phyloP scores from a whole-genome alignment of 2,888 invertebrate species.

The Scaptomyza reducta region DNA sequence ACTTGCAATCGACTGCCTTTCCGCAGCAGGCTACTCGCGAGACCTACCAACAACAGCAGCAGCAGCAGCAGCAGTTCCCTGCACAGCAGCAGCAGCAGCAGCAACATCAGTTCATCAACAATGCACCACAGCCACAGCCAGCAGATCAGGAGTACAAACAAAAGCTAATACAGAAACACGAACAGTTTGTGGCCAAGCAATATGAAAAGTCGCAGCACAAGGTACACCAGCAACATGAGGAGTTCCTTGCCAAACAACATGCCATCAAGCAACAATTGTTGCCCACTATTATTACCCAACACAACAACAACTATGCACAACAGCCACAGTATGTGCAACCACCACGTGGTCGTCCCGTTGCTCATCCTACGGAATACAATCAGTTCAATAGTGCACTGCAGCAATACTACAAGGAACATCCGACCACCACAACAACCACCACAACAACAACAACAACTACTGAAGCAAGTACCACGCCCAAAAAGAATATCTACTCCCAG shows the following conservation, averaged over 20 bases:
- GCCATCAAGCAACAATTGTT: slow-evolving; percentile 85
- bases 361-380: slow-evolving; percentile 86
- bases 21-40: slow-evolving; percentile 62
- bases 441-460: slow-evolving; percentile 87
- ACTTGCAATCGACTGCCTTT: slow-evolving; percentile 68
- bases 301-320: slow-evolving; percentile 78
- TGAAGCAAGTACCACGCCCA: slow-evolving; percentile 85
- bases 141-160: slow-evolving; percentile 89
- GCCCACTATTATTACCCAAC: slow-evolving; percentile 83
- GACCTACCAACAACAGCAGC: slow-evolving; percentile 66
- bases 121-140: slow-evolving; percentile 60
- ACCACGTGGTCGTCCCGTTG: slow-evolving; percentile 83
- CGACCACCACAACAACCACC: slow-evolving; percentile 89
- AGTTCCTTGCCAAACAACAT: slow-evolving; percentile 89
- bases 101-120: slow-evolving; percentile 56
- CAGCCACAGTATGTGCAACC: slow-evolving; percentile 78
- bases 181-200: slow-evolving; percentile 91
- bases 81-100: slow-evolving; percentile 47
- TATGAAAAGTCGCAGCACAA: slow-evolving; percentile 92
- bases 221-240: slow-evolving; percentile 89
- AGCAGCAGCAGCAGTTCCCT: slow-evolving; percentile 45
- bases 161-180: slow-evolving; percentile 90
- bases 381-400: slow-evolving; percentile 88
- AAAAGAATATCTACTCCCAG: slow-evolving; percentile 87
- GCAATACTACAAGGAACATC: slow-evolving; percentile 88